Evolutionary conservation across 1,140 invertebrate genomes (phyloP).

Genomic region (Neuroterus valhalla): DNA sequence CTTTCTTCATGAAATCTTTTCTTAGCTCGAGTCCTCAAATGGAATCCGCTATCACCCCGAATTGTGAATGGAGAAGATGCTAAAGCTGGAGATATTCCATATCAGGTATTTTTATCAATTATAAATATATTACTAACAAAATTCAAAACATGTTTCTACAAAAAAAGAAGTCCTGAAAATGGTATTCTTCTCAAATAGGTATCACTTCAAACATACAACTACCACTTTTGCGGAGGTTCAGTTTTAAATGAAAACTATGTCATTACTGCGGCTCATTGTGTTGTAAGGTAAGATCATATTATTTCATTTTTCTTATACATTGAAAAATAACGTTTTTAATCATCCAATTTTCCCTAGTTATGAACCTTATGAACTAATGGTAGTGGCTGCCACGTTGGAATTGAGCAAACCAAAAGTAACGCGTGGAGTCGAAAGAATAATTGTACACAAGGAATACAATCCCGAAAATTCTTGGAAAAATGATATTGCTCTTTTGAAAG

Average conservation of each 20-base stretch:
- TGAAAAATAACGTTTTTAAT: not conserved
- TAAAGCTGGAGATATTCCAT: constrained; percentile 54
- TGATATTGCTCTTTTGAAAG: constrained; percentile 51
- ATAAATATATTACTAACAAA: no score
- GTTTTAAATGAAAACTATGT: constrained; percentile 71
- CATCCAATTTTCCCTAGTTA: not conserved
- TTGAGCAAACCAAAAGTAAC: not conserved
- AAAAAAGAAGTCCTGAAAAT: no score
- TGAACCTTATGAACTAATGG: not conserved
- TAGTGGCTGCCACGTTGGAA: constrained; percentile 46
- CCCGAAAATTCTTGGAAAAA: constrained; percentile 42
- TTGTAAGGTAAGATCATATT: constrained; percentile 47
- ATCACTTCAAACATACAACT: constrained; percentile 41
- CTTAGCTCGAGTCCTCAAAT: not conserved
- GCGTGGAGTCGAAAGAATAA: constrained; percentile 41
- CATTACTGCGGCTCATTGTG: constrained; percentile 74
- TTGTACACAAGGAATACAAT: constrained; percentile 48
- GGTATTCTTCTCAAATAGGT: constrained; percentile 38
- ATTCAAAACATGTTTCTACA: no score
- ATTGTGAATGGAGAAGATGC: constrained; percentile 56
- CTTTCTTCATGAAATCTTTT: not conserved
- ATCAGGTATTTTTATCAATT: constrained; percentile 50
- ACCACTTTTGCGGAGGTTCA: constrained; percentile 72
- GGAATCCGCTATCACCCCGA: not conserved
- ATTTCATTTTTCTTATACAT: constrained; percentile 15